Evolutionary conservation across 2,113 vertebrate genomes (phyloP).

Genomic region (Rhinolophus ferrumequinum): DNA sequence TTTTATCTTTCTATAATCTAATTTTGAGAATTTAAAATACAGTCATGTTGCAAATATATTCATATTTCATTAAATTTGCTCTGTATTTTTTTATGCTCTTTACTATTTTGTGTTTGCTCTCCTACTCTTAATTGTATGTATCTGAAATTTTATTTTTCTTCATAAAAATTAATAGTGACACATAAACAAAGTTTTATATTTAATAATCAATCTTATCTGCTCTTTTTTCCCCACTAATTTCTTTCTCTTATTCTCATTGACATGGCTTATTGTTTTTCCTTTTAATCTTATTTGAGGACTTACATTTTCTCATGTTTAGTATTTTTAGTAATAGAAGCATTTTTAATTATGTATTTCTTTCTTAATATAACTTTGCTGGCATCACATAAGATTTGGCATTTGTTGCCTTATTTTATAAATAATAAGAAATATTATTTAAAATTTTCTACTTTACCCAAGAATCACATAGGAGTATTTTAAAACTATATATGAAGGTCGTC

Average conservation of each 20-base stretch:
- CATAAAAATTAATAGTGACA: background rate
- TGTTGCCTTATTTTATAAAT: no score
- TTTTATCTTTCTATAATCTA: background rate
- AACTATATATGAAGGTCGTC: background rate
- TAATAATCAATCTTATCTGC: background rate
- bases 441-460: background rate
- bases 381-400: background rate
- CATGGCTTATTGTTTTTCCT: background rate
- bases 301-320: background rate
- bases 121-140: background rate
- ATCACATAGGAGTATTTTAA: background rate
- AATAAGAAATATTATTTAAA: background rate
- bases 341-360: background rate
- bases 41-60: background rate
- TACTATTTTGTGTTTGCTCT: background rate
- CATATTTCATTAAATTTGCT: background rate
- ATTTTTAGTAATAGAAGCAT: background rate
- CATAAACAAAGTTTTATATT: background rate
- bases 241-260: background rate
- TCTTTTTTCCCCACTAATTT: background rate
- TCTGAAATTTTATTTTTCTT: background rate
- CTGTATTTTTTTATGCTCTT: background rate
- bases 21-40: background rate
- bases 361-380: background rate
- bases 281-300: background rate